phyloP scores from a whole-genome alignment of 2,797 vertebrate species.

The Centroberyx gerrardi region DNA sequence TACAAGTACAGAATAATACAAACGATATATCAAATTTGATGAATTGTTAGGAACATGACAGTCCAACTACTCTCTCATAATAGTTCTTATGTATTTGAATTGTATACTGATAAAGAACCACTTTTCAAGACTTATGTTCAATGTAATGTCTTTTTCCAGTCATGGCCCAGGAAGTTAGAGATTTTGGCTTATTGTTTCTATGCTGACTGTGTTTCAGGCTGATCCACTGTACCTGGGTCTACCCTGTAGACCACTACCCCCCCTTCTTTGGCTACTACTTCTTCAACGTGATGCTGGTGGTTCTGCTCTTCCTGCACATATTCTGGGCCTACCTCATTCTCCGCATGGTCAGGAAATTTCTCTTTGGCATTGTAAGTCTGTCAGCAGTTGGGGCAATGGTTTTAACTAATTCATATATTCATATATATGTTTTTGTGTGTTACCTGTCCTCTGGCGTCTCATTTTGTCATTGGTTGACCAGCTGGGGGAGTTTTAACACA shows the following conservation, averaged over 20 bases:
- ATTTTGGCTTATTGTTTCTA: neutral
- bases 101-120: no score
- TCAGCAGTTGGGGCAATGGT: neutral
- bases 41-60: no score
- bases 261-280: slow-evolving; percentile 93
- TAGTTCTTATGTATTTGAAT: no score
- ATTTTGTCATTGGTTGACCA: neutral
- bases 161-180: neutral
- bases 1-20: no score
- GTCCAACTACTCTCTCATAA: no score
- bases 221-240: slow-evolving; percentile 90
- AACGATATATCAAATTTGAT: no score
- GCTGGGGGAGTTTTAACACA: neutral
- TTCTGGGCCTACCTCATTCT: slow-evolving; percentile 94
- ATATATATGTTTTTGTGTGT: neutral
- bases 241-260: slow-evolving; percentile 86
- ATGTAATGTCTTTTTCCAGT: neutral
- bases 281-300: slow-evolving; percentile 89
- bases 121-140: no score
- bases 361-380: slow-evolving; percentile 89
- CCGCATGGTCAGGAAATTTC: slow-evolving; percentile 89
- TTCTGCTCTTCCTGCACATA: slow-evolving; percentile 89
- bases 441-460: neutral
- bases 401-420: neutral
- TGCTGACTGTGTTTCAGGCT: slow-evolving; percentile 84